Evolutionary conservation across 2,113 vertebrate species (phyloP).

Genomic region (Scolopax mira): DNA sequence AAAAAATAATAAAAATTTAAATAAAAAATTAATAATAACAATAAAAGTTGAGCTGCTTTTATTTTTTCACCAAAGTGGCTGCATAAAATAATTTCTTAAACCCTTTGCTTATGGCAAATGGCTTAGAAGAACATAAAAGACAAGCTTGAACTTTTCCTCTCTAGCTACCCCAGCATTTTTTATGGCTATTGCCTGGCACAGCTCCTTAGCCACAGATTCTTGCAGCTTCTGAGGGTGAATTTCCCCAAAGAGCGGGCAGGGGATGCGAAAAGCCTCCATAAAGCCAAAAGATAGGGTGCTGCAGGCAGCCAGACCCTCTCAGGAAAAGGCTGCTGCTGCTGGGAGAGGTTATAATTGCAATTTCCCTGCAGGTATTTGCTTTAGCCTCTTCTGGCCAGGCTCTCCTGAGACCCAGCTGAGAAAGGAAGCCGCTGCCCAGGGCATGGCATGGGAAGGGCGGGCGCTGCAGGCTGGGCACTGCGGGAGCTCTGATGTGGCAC

Average conservation of each 20-base stretch:
- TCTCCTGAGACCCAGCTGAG: neutral
- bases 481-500: neutral
- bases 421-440: neutral
- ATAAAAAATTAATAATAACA: neutral
- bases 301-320: neutral
- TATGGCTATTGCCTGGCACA: neutral
- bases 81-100: neutral
- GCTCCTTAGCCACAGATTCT: neutral
- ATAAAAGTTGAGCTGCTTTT: neutral
- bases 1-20: neutral
- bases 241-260: neutral
- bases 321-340: neutral
- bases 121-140: neutral
- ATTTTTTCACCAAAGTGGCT: neutral
- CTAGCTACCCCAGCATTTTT: neutral
- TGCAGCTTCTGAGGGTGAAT: neutral
- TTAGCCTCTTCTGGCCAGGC: neutral
- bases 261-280: neutral
- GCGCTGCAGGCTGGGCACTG: neutral
- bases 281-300: neutral
- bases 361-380: neutral
- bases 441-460: accelerated
- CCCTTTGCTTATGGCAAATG: neutral
- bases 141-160: neutral
- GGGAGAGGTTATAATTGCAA: neutral